Conservation (phyloP, 2,888 invertebrate species). For the Hofmannophila pseudospretella region DNA sequence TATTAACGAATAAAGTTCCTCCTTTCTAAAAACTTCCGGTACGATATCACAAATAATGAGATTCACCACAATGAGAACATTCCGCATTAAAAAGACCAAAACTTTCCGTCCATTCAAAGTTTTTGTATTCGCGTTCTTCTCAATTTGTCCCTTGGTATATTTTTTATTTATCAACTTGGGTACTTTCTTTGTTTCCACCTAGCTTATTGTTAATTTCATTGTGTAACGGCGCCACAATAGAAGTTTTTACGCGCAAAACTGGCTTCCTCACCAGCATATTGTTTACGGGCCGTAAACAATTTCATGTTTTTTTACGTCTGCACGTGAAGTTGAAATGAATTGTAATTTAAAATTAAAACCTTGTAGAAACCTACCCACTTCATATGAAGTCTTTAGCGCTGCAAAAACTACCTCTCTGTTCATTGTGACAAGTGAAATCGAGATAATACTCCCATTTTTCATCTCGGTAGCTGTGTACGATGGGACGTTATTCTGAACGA, state of each 20-base stretch:
- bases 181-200: slow-evolving; percentile 42
- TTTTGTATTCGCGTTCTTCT: slow-evolving; percentile 27
- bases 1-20: no score
- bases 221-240: slow-evolving; percentile 35
- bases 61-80: slow-evolving; percentile 22
- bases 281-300: slow-evolving; percentile 38
- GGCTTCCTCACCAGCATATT: slow-evolving; percentile 33
- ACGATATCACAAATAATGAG: slow-evolving; percentile 5
- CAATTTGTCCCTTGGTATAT: slow-evolving; percentile 48
- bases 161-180: slow-evolving; percentile 51
- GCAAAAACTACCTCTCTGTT: slow-evolving; percentile 26
- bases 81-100: slow-evolving; percentile 31
- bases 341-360: no score
- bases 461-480: slow-evolving; percentile 58
- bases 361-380: no score
- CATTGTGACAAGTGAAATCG: slow-evolving; percentile 60
- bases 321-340: slow-evolving; percentile 3
- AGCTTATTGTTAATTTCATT: slow-evolving; percentile 51
- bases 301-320: slow-evolving; percentile 22
- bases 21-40: not conserved
- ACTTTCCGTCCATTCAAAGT: slow-evolving; percentile 29
- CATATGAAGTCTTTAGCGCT: not conserved
- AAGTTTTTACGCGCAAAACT: slow-evolving; percentile 35
- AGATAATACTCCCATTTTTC: slow-evolving; percentile 69
- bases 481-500: slow-evolving; percentile 59